These are phyloP conservation scores for Phymorhynchus buccinoides DNA, from an alignment of 1,140 invertebrate species.

Conservation along the genomic window DNA sequence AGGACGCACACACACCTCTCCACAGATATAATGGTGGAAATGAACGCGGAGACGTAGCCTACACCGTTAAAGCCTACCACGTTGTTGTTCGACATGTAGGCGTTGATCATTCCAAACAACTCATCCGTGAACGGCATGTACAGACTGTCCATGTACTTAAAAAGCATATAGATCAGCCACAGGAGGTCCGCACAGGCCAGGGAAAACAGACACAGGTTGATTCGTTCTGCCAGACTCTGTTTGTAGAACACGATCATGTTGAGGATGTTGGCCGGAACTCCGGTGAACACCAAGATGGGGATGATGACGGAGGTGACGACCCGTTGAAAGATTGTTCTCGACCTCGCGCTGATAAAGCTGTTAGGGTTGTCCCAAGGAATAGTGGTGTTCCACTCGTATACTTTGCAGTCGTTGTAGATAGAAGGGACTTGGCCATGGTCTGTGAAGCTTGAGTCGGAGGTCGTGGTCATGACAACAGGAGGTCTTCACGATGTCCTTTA, in stretches of 20 bases:
- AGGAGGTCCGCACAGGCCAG: neutral
- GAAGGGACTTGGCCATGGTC: too few species aligned
- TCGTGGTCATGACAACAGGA: too few species aligned
- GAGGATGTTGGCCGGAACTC: neutral
- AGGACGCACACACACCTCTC: neutral
- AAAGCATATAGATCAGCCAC: neutral
- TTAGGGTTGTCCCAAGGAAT: too few species aligned
- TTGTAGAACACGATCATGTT: neutral
- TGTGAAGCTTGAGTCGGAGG: too few species aligned
- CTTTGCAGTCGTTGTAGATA: too few species aligned
- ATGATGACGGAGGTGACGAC: neutral
- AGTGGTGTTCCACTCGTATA: too few species aligned
- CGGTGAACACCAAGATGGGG: neutral
- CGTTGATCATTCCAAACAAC: neutral
- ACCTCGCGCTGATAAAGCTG: neutral
- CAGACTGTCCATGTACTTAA: neutral
- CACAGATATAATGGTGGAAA: neutral
- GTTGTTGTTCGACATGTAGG: neutral
- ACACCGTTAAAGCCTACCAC: neutral
- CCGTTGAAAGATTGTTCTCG: neutral
- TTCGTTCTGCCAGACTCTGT: neutral
- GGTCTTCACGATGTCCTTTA: too few species aligned
- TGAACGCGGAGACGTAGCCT: neutral
- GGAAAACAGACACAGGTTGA: constrained; percentile 5
- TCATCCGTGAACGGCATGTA: neutral